Base-by-base conservation (phyloP, 2,888 invertebrate genomes). In the Orchestes rusci region DNA sequence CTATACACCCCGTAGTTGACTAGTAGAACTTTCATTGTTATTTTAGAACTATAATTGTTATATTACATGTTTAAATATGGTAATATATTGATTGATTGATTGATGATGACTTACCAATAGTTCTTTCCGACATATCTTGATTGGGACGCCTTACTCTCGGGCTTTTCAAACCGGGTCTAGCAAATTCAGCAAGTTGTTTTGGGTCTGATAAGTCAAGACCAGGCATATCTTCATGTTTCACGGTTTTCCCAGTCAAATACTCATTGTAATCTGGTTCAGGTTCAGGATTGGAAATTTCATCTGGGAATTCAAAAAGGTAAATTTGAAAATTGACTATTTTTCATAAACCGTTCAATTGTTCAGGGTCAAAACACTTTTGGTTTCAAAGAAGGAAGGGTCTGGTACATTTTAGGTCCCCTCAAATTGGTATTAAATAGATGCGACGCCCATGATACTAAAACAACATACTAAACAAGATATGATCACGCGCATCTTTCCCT, bases 181-280 rank as follows among this genome's bases (percentile, higher is more conserved):
- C 90, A 67, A 93, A 93, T 67, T 93, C 93, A 1, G 93, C 91
- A 50, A 94, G 69, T 65, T 93, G 93, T 67, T 93, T 92, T 0
- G 92, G 92, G 66, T 93, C 92, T 46, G 90, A 90, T 32, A 93
- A 73, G 64, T 94, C 93, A 56, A 93, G 73, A 17, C 91, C 92
- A 63, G 87, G 76, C 69, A 87, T 77, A 17, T 76, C 77, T 56
- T 77, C 78, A 2, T 75, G 68, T 10, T 83, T 79, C 42, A 79
- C 76, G 65, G 87, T 87, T 68, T 89, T 88, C 28, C 90, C 90
- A 0, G 86, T 85, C 89, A 91, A 91, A 64, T 91, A 90, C 67
- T 91, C 90, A 39, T 90, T 88, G 69, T 85, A 89, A 66, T 92
- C 92, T 1, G 89, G 87, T 68, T 93, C 93, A 2, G 84, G 85